These are phyloP conservation scores for Strigops habroptila DNA, from an alignment of 2,113 vertebrate species.

Conservation along the genomic window DNA sequence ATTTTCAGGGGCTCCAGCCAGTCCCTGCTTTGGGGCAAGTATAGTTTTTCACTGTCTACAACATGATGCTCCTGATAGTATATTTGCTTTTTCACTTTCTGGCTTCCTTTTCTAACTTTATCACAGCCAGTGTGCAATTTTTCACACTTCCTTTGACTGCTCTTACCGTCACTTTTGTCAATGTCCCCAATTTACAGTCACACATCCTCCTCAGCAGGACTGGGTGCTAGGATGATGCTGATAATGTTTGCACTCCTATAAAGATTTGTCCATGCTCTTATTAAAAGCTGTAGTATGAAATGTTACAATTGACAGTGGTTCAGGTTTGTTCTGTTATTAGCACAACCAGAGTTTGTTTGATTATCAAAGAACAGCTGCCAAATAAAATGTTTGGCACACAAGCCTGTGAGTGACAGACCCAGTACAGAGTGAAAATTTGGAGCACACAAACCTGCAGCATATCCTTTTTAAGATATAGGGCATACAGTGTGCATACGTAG, in stretches of 20 bases:
- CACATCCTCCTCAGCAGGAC: background rate
- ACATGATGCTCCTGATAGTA: background rate
- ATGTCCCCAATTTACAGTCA: background rate
- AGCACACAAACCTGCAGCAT: background rate
- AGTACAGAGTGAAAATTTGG: background rate
- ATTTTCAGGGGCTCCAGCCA: background rate
- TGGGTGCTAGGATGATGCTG: background rate
- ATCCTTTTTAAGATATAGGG: background rate
- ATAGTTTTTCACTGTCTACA: background rate
- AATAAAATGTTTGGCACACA: background rate
- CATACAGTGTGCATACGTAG: background rate
- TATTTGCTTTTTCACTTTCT: background rate
- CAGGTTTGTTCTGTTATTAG: background rate
- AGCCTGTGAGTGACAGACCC: background rate
- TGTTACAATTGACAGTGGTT: background rate
- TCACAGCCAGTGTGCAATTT: background rate
- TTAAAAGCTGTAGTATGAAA: background rate
- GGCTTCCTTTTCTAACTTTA: background rate
- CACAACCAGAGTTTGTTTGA: background rate
- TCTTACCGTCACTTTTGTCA: background rate
- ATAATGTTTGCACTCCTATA: background rate
- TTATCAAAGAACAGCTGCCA: background rate
- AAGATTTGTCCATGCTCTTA: background rate
- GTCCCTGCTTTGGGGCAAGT: background rate
- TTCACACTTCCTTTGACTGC: background rate